Evolutionary conservation across 2,113 vertebrate genomes (phyloP).

Genomic region (Strigops habroptila): DNA sequence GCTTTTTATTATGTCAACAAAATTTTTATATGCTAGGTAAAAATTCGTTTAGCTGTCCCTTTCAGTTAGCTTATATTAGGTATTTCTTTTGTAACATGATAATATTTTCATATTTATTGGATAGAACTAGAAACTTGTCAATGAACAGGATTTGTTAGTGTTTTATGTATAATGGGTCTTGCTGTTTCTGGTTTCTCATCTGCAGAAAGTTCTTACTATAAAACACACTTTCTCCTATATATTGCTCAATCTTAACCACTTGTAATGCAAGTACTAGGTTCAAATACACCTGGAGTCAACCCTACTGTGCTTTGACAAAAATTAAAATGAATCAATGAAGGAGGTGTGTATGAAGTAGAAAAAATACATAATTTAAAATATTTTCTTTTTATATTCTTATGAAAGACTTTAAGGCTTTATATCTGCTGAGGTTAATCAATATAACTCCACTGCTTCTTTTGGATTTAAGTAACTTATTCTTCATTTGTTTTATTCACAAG

Average conservation of each 20-base stretch:
- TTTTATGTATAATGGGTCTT: neutral
- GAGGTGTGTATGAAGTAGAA: neutral
- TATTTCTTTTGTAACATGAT: neutral
- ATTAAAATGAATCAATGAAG: neutral
- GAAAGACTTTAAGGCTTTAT: neutral
- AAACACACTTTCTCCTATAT: neutral
- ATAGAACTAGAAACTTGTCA: neutral
- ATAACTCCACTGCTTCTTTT: neutral
- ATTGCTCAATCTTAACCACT: neutral
- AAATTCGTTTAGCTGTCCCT: neutral
- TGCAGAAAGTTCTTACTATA: neutral
- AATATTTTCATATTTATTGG: neutral
- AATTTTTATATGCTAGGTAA: conserved; percentile 20
- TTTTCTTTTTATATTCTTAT: neutral
- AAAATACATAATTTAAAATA: neutral
- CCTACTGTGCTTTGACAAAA: neutral
- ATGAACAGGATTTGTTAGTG: neutral
- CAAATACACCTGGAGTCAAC: neutral
- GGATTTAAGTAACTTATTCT: neutral
- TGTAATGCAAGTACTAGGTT: neutral
- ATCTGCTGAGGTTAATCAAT: neutral
- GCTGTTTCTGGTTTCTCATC: neutral
- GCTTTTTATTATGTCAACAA: conserved; percentile 67
- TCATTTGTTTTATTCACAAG: conserved; percentile 49
- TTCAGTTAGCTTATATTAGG: neutral